Evolutionary conservation across 2,888 invertebrate genomes (phyloP).

Genomic region (Dione juno): DNA sequence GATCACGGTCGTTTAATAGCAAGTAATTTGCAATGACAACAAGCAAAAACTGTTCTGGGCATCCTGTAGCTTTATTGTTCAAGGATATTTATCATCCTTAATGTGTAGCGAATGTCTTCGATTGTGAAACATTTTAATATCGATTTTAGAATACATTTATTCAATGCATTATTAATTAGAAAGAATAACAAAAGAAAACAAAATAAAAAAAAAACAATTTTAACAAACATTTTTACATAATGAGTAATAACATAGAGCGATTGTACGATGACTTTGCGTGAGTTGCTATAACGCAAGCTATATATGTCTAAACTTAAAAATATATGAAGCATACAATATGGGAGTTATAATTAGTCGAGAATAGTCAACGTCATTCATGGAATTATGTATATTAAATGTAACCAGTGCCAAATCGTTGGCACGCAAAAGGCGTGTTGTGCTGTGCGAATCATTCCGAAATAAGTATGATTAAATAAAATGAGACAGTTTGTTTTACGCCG

Average conservation of each 20-base stretch:
- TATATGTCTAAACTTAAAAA: not conserved
- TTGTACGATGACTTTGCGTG: no score
- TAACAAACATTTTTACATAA: no score
- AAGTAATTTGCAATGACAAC: no score
- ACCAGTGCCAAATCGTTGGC: conserved; percentile 44
- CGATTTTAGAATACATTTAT: not conserved
- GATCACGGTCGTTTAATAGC: not conserved
- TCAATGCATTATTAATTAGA: not conserved
- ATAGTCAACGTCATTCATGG: conserved; percentile 1
- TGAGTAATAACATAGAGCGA: no score
- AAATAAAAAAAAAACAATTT: not conserved
- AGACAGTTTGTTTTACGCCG: conserved; percentile 43
- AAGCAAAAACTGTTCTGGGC: not conserved
- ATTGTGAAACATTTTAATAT: not conserved
- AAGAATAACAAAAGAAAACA: not conserved
- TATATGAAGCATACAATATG: not conserved
- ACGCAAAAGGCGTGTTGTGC: conserved; percentile 63
- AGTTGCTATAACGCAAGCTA: not conserved
- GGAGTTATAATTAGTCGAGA: not conserved
- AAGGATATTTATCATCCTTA: not conserved
- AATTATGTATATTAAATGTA: conserved; percentile 32
- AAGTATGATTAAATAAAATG: conserved; percentile 61
- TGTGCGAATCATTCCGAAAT: conserved; percentile 51
- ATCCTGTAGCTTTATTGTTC: not conserved
- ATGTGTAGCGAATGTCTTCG: not conserved